phyloP scores from a whole-genome alignment of 1,140 invertebrate species.

The Theocolax elegans region DNA sequence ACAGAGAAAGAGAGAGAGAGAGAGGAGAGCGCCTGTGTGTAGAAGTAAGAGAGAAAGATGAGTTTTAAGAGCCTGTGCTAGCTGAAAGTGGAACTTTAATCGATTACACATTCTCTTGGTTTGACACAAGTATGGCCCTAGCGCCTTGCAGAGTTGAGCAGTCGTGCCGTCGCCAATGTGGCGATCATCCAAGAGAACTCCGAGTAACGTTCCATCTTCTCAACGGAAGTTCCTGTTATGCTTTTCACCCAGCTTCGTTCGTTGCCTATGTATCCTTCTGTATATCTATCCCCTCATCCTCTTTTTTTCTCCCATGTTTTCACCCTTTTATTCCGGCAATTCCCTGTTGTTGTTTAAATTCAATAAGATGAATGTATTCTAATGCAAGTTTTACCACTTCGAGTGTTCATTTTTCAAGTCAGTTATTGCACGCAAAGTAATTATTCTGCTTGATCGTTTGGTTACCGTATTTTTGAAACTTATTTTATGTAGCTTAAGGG shows the following conservation, averaged over 20 bases:
- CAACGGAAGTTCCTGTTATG: conserved; percentile 23
- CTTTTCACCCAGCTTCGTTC: not conserved
- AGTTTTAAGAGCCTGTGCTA: not conserved
- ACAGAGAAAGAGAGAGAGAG: not conserved
- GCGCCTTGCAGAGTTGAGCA: conserved; percentile 5
- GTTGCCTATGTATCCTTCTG: not conserved
- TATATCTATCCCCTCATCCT: not conserved
- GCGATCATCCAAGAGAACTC: conserved; percentile 23
- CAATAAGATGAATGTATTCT: conserved; percentile 1
- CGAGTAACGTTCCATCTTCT: conserved; percentile 16
- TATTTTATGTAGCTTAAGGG: too few relatives aligned
- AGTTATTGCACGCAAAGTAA: not conserved
- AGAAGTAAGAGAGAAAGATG: not conserved
- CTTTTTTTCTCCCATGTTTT: not conserved
- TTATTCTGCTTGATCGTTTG: too few relatives aligned
- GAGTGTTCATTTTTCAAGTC: not conserved
- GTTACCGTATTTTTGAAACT: too few relatives aligned
- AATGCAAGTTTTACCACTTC: not conserved
- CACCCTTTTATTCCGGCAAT: not conserved
- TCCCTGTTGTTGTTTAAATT: conserved; percentile 10
- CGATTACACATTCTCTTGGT: conserved; percentile 20
- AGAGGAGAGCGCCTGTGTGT: not conserved
- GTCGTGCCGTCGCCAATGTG: conserved; percentile 8
- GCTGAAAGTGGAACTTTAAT: conserved; percentile 25
- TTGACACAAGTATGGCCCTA: conserved; percentile 1